phyloP scores from a whole-genome alignment of 1,140 invertebrate species.

The Drosophila hydei region DNA sequence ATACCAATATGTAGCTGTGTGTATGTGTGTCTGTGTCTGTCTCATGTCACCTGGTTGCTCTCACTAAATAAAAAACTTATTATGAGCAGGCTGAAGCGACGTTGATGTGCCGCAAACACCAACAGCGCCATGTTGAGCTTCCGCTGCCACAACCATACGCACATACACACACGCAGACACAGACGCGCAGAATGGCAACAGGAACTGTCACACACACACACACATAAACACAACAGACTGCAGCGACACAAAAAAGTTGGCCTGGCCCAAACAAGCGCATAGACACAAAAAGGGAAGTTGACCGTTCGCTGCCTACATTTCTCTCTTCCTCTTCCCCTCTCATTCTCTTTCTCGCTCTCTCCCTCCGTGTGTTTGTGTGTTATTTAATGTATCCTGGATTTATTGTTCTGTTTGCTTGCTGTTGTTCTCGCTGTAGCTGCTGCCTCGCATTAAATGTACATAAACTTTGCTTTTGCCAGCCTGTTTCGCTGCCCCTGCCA shows the following conservation, averaged over 20 bases:
- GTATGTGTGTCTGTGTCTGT: slow-evolving; percentile 14
- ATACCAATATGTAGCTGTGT: neutral
- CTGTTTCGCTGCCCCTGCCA: slow-evolving; percentile 19
- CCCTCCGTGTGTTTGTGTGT: slow-evolving; percentile 45
- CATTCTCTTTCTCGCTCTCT: neutral
- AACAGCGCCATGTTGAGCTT: slow-evolving; percentile 66
- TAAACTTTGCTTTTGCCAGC: slow-evolving; percentile 61
- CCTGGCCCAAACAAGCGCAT: slow-evolving; percentile 61
- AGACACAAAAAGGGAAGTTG: slow-evolving; percentile 74
- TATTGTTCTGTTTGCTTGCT: slow-evolving; percentile 76
- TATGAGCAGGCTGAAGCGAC: slow-evolving; percentile 61
- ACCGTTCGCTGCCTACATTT: slow-evolving; percentile 56
- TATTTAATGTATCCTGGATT: slow-evolving; percentile 82
- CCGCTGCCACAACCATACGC: slow-evolving; percentile 54
- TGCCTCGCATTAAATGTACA: slow-evolving; percentile 77
- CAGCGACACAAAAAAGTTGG: slow-evolving; percentile 35
- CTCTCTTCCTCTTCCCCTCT: neutral
- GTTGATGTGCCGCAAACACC: slow-evolving; percentile 48
- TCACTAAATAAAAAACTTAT: slow-evolving; percentile 79
- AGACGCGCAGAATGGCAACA: no score
- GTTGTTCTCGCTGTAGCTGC: slow-evolving; percentile 61
- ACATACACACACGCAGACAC: slow-evolving; percentile 28
- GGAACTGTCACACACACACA: slow-evolving; percentile 40
- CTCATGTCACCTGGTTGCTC: slow-evolving; percentile 51
- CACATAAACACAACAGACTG: slow-evolving; percentile 32